Evolutionary conservation across 2,113 vertebrate genomes (phyloP).

Genomic region (Notiomystis cincta): DNA sequence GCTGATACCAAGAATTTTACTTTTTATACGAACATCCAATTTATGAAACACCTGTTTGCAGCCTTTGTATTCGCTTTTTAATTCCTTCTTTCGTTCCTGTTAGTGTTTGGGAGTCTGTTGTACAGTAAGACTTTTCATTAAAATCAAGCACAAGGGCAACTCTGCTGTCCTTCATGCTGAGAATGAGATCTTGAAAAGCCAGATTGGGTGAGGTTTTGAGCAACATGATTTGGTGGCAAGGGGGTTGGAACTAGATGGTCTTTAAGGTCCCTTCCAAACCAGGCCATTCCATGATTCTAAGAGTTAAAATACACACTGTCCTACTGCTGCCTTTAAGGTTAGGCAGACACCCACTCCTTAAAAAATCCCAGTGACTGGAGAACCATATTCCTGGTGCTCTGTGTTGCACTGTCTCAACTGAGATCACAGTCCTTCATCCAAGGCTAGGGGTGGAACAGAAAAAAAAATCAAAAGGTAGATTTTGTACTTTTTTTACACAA

Average conservation of each 20-base stretch:
- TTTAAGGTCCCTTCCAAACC: not conserved
- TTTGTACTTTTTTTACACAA: not conserved
- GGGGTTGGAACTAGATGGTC: not conserved
- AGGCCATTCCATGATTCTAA: not conserved
- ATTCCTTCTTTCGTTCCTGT: not conserved
- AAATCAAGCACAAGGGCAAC: rapidly evolving
- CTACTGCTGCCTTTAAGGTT: not conserved
- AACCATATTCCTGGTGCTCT: not conserved
- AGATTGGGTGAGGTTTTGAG: not conserved
- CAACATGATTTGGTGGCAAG: not conserved
- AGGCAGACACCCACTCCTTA: not conserved
- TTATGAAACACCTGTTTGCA: not conserved
- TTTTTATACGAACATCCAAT: not conserved
- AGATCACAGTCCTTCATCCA: not conserved
- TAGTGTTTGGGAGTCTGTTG: not conserved
- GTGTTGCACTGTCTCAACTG: rapidly evolving
- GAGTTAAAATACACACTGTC: not conserved
- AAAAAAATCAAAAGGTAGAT: not conserved
- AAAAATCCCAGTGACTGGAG: not conserved
- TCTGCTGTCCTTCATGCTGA: not conserved
- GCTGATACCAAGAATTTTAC: not conserved
- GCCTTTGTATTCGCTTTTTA: not conserved
- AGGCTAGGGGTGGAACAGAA: not conserved
- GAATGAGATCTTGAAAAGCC: not conserved
- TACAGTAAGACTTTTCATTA: not conserved